Base-by-base conservation (phyloP, 2,113 vertebrate species). In the Lophochroa leadbeateri region DNA sequence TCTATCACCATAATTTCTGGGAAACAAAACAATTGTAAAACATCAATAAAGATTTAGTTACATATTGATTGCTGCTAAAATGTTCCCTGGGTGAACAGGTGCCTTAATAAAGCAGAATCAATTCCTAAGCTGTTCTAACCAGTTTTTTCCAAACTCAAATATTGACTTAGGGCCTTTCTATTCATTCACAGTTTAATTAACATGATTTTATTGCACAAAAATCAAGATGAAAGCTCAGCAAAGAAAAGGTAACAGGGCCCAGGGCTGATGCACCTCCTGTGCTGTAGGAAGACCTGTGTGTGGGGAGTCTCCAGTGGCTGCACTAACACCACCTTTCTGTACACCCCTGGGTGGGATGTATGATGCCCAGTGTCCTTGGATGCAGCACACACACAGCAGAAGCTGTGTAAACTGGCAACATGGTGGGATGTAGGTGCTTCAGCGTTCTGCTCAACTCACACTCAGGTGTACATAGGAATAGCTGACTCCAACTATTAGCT, bases 81-180 rank as follows among this genome's bases (percentile, higher is more conserved):
- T 76, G 85, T 94, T 96, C 88, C 83, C 92, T 47, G 86, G 86
- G 69, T 81, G 93, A 91, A 91, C 81, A 93, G 96, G 69, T 69
- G 74, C 88, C 96, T 93, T 96, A 97, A 93, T 96, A 97, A 96
- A 96, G 92, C 24, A 5, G 91, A 95, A 97, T 97, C 91, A 95
- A 91, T 96, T 96, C 94, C 91, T 96, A 65, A 95, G 55, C 86
- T 92, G 33, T 93, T 94, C 72, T 83, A 91, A 81, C 68, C 77
- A 68, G 74, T 85, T 81, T 94, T 95, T 96, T 85, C 81, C 49
- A 89, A 87, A 88, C 17, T 29, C 63, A 94, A 94, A 97, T 94
- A 94, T 95, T 96, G 92, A 96, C 70, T 79, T 70, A 64, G 16
- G 88, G 61, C 35, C 83, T 90, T 97, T 93, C 70, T 82, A 87